phyloP scores from a whole-genome alignment of 2,888 invertebrate species.

The Cheilosia grossa region DNA sequence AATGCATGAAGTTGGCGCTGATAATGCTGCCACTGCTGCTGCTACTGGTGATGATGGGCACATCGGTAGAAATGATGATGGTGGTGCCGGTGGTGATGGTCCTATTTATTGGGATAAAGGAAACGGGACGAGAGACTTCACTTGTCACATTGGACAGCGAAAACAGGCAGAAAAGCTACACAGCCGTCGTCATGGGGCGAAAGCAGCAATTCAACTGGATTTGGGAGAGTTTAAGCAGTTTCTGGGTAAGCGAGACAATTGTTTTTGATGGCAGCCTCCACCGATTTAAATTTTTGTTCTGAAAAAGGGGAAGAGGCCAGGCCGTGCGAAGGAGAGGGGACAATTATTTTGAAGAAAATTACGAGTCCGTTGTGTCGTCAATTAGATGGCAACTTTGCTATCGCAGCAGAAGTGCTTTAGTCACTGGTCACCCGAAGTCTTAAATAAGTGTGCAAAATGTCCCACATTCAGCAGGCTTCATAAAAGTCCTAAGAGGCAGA shows the following conservation, averaged over 20 bases:
- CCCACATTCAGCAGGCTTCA: too few species aligned
- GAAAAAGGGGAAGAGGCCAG: neutral
- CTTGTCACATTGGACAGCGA: conserved; percentile 47
- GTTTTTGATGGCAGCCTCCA: neutral
- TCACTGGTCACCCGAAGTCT: too few species aligned
- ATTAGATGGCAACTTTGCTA: too few species aligned
- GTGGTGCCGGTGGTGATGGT: conserved; percentile 63
- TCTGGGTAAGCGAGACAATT: conserved; percentile 60
- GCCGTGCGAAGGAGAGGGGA: neutral
- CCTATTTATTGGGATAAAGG: conserved; percentile 48
- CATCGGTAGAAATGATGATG: conserved; percentile 33
- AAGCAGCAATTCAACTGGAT: conserved; percentile 54
- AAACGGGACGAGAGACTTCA: conserved; percentile 32
- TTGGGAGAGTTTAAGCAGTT: conserved; percentile 60
- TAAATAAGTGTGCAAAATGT: too few species aligned
- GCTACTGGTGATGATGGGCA: conserved; percentile 22
- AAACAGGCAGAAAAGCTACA: conserved; percentile 27
- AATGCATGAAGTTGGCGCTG: conserved; percentile 60
- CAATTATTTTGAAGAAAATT: neutral
- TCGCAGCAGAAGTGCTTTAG: too few species aligned
- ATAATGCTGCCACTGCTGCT: conserved; percentile 46
- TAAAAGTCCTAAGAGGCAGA: too few species aligned
- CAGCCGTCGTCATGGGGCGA: conserved; percentile 14
- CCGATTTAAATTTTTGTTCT: conserved; percentile 2
- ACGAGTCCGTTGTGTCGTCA: too few species aligned